Base-by-base conservation (phyloP, 2,888 invertebrate species). In the Labia minor region DNA sequence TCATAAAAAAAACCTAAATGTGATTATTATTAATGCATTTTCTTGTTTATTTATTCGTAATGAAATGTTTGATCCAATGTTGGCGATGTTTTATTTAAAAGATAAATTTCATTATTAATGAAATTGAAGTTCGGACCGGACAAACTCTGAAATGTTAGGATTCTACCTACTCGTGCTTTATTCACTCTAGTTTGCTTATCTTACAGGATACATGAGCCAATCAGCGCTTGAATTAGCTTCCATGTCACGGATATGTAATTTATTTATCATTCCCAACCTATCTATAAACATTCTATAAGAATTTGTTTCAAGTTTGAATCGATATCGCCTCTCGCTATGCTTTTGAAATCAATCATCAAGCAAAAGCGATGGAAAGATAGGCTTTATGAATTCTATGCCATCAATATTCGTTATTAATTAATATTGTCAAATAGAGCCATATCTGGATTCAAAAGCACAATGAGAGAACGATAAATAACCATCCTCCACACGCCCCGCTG, bases 301-400 rank as follows among this genome's bases (percentile, higher is more conserved):
- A 49, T 49, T 49, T 49, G 49, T 49, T 49, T 49, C 49, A 49
- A 49, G 49, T 49, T 49, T 49, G 49, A 49, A 49, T 49, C 49
- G n/a, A 49, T 49, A 49, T 49, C 49, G 49, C 49, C 49, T 11
- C 49, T 49, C 49, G 49, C 49, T 11, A 49, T 49, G 49, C 49
- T 49, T 49, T 49, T 49, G 49, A 49, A 49, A 49, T 49, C 49
- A 49, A 49, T 49, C 49, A 49, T 49, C 49, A 49, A 49, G 6
- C 49, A 49, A 4, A 14, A 14, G 49, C 49, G 49, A 49, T 49
- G 49, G 6, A 49, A 49, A 49, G 49, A 49, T 49, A 49, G 49
- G 49, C 49, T 49, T 49, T 49, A 49, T 49, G 49, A 49, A 49
- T 49, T 49, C 49, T 49, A 49, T 49, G 14, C 49, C 49, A 49